Base-by-base conservation (phyloP, 2,797 vertebrate species). In the Borostomias antarcticus region DNA sequence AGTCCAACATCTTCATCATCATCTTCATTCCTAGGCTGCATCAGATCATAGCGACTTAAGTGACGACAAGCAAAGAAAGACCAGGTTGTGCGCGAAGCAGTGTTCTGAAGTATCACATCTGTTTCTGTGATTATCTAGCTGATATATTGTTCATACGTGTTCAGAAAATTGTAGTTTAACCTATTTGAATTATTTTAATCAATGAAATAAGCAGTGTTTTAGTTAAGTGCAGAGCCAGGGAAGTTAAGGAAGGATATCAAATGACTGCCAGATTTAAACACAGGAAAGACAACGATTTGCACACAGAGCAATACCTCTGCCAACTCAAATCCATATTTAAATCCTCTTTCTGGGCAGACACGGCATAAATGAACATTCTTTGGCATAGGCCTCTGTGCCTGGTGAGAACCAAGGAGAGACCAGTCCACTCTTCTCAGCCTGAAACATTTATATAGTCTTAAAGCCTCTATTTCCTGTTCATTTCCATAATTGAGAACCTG, bases 301-400 rank as follows among this genome's bases (percentile, higher is more conserved):
- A 82, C 66, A 64, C 52, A 83, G 79, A 71, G 62, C 30, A 77
- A 48, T 52, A 72, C 79, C 66, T 64, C 78, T 86, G 86, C 81
- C 87, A 84, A 87, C 80, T 70, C 78, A 79, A 88, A 89, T 84
- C 81, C 83, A 76, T 88, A 89, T 84, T 83, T 83, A 73, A 88
- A 86, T 81, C 83, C 78, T 72, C 66, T 73, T 73, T 78, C 81
- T 82, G n/a, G 77, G 89, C 77, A 80, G 78, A 63, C 60, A 54
- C 33, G 84, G 78, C 77, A 74, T 86, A 87, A 91, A 87, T 87
- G 73, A 82, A 75, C 69, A 87, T 85, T 71, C 87, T 91, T 86
- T 90, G 89, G 83, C 84, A 91, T 58, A 66, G 28, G 8, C 62
- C 37, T 62, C 43, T 48, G 28, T 17, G 47, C 9, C 13, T 35